These are phyloP conservation scores for Mythimna pallens DNA, from an alignment of 2,888 invertebrate genomes.

Conservation along the genomic window DNA sequence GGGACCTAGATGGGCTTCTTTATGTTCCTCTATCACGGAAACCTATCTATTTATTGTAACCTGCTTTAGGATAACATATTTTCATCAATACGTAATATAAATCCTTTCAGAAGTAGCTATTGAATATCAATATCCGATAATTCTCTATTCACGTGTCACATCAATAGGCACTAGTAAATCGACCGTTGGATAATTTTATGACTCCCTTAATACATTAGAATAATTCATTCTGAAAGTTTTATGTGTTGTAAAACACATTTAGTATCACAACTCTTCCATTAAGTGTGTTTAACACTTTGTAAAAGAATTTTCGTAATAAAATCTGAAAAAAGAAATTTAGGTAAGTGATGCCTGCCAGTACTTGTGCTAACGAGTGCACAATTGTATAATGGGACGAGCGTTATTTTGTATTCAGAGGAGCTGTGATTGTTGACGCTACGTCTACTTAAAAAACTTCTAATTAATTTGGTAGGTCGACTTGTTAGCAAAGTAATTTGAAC, in stretches of 20 bases:
- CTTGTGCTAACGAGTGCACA: conserved; percentile 25
- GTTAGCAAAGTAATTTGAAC: conserved; percentile 50
- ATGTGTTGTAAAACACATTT: conserved; percentile 56
- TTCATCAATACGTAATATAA: conserved; percentile 14
- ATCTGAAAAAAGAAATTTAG: conserved; percentile 13
- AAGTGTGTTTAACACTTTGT: conserved; percentile 39
- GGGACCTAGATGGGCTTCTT: conserved; percentile 1
- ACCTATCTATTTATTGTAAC: conserved; percentile 16
- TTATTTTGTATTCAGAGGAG: conserved; percentile 33
- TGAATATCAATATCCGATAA: conserved; percentile 21
- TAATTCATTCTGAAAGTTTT: conserved; percentile 52
- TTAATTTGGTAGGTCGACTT: conserved; percentile 48
- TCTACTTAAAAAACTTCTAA: conserved; percentile 54
- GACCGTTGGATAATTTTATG: conserved; percentile 50
- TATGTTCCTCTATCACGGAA: conserved; percentile 18
- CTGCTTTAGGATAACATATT: background rate
- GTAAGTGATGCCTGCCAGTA: conserved; percentile 6
- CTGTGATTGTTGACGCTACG: conserved; percentile 24
- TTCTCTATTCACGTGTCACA: conserved; percentile 12
- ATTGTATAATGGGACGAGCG: conserved; percentile 20
- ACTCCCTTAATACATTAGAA: conserved; percentile 38
- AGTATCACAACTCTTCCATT: conserved; percentile 47
- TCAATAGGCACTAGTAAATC: conserved; percentile 33
- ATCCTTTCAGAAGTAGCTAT: conserved; percentile 13
- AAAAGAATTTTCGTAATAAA: conserved; percentile 28